phyloP scores from a whole-genome alignment of 2,888 invertebrate species.

The Sipha maydis region DNA sequence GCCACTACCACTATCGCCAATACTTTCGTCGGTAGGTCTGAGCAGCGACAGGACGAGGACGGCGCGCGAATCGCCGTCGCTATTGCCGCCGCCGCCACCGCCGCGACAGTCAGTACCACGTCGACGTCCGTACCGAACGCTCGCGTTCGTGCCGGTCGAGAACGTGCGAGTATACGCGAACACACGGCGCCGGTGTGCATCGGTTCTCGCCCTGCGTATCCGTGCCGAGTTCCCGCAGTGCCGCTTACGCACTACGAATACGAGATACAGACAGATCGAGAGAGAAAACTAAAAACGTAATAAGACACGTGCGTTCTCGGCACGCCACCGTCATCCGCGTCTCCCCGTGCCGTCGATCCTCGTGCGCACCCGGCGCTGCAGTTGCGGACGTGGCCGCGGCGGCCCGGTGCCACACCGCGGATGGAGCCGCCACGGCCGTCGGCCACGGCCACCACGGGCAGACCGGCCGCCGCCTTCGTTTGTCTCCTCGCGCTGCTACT shows the following conservation, averaged over 20 bases:
- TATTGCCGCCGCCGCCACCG: not conserved
- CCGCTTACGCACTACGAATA: not conserved
- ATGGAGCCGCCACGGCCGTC: not conserved
- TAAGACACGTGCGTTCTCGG: not conserved
- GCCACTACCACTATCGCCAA: not conserved
- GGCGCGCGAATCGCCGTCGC: constrained; percentile 23
- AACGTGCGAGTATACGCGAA: too few relatives aligned
- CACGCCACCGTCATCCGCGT: not conserved
- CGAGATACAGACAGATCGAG: too few relatives aligned
- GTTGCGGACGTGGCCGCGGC: not conserved
- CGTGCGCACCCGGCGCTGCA: not conserved
- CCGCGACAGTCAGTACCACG: constrained; percentile 19
- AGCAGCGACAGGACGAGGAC: not conserved
- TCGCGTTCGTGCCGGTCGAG: not conserved
- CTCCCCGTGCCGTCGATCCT: not conserved
- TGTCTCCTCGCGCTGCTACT: constrained; percentile 28
- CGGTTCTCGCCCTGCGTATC: not conserved
- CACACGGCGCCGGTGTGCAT: too few relatives aligned
- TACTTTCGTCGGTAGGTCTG: too few relatives aligned
- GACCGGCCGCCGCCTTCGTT: constrained; percentile 22
- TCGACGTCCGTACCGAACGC: constrained; percentile 25
- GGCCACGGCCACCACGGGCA: not conserved
- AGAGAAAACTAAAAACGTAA: too few relatives aligned
- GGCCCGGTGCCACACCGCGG: constrained; percentile 36
- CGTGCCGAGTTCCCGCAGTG: not conserved